A percentile compares a stretch with the other conserved stretches of the same genome.
Conservation (phyloP, 2,888 invertebrate species). For the Zygothrica quintamaculata region DNA sequence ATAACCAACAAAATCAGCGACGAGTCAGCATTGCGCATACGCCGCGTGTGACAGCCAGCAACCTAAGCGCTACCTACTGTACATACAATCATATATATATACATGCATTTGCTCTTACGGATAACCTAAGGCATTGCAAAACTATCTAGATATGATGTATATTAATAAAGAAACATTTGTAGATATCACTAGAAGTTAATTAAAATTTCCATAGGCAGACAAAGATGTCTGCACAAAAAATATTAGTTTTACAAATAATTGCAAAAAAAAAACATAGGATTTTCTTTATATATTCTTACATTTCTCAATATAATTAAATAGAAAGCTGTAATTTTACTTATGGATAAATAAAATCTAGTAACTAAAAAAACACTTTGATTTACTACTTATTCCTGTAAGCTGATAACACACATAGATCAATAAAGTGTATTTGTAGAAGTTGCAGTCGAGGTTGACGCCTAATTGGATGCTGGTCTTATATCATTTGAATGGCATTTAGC, state of each 20-base stretch:
- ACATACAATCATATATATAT: conserved; percentile 5
- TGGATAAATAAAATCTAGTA: conserved; percentile 54
- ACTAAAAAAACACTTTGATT: conserved; percentile 44
- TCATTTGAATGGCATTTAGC: conserved; percentile 68
- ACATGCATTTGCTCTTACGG: neutral
- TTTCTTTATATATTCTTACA: no score
- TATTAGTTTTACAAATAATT: conserved; percentile 51
- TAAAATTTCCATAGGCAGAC: no score
- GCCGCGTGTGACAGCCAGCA: conserved; percentile 22
- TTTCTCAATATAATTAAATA: no score
- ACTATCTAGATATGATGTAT: no score
- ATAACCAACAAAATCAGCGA: conserved; percentile 27
- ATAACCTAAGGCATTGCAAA: no score
- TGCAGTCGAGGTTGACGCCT: conserved; percentile 61
- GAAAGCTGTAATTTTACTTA: conserved; percentile 19
- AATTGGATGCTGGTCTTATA: conserved; percentile 62
- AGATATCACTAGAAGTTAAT: no score
- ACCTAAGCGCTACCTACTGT: neutral
- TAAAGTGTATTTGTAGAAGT: conserved; percentile 9
- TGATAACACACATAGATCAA: conserved; percentile 46
- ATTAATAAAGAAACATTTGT: no score
- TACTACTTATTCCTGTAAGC: conserved; percentile 66
- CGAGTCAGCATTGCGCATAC: conserved; percentile 47
- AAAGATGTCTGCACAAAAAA: no score
- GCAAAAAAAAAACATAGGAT: no score